Percentiles rank a stretch among this genome's conserved stretches.
phyloP scores from a whole-genome alignment of 1,140 invertebrate species.

The Pemphigus obesinymphae region DNA sequence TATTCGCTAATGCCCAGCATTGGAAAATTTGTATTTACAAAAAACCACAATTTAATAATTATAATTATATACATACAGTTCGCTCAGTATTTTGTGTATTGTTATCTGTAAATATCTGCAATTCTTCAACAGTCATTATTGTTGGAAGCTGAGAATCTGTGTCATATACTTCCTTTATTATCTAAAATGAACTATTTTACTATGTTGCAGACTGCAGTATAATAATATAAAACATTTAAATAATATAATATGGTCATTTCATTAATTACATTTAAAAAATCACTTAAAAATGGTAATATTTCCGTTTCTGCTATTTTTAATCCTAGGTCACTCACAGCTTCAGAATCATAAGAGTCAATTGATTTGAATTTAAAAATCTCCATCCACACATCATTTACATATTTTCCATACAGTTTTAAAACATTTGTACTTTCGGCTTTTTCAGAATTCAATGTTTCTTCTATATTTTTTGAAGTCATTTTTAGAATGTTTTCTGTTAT shows the following conservation, averaged over 20 bases:
- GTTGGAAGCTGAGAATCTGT: slow-evolving; percentile 36
- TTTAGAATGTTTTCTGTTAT: background rate
- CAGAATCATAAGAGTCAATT: too few relatives aligned
- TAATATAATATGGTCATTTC: background rate
- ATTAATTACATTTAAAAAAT: background rate
- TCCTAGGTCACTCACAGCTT: too few relatives aligned
- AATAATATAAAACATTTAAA: too few relatives aligned
- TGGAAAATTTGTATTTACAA: too few relatives aligned
- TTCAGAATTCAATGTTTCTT: slow-evolving; percentile 32
- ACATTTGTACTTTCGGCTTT: background rate
- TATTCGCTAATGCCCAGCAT: too few relatives aligned
- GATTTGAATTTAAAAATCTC: background rate
- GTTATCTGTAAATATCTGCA: slow-evolving; percentile 44
- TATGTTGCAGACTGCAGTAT: too few relatives aligned
- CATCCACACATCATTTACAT: background rate
- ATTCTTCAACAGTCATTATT: slow-evolving; percentile 39
- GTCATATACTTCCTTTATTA: slow-evolving; percentile 38
- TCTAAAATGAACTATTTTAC: too few relatives aligned
- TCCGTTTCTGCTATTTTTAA: background rate
- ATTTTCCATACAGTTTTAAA: slow-evolving; percentile 27
- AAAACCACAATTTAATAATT: too few relatives aligned
- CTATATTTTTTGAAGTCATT: slow-evolving; percentile 35
- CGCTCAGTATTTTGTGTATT: slow-evolving; percentile 15
- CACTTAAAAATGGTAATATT: too few relatives aligned
- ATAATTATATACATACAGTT: too few relatives aligned